Base-by-base conservation (phyloP, 2,888 invertebrate genomes). In the Cephalotes varians region DNA sequence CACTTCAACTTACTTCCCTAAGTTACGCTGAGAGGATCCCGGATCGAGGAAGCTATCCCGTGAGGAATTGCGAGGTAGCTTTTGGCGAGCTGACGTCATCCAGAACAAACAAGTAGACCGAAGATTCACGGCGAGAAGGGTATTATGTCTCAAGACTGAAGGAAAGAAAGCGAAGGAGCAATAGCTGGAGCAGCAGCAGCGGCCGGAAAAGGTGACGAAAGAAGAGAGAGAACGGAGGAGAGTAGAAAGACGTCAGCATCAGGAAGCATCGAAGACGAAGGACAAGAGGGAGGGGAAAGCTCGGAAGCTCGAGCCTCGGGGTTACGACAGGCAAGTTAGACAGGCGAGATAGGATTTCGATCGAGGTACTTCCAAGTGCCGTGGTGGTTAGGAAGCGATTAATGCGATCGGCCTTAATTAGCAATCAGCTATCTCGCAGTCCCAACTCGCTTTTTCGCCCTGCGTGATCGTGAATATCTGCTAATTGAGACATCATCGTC, bases 61-160 rank as follows among this genome's bases (percentile, higher is more conserved):
- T 49, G 65, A 73, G 74, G 81, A 85, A 86, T 86, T 80, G 67
- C 60, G 74, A 81, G 86, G 47, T 73, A 65, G 85, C 83, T 86
- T 71, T 80, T 21, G 84, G 84, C 60, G 74, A 86, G 83, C 85
- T 83, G 88, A 88, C 88, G 87, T 88, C 87, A 87, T 88, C 86
- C 31, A 60, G 83, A 82, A 84, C 84, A 86, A 87, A 87, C 88
- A 88, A 85, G 82, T 69, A 82, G 87, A 87, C 84, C 74, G 84
- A 83, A 74, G 81, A 77, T 83, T 81, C 77, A 54, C 18, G 18
- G 84, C 15, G 34, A 28, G 82, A 67, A 64, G 56, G 76, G 73
- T 80, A 85, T 84, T 77, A 86, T 87, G 85, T 88, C 88, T 72
- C 58, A 62, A 83, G 79, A 82, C 60, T 69, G 64, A 60, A 85